Base-by-base conservation (phyloP, 2,113 vertebrate genomes). In the Entomyzon cyanotis region DNA sequence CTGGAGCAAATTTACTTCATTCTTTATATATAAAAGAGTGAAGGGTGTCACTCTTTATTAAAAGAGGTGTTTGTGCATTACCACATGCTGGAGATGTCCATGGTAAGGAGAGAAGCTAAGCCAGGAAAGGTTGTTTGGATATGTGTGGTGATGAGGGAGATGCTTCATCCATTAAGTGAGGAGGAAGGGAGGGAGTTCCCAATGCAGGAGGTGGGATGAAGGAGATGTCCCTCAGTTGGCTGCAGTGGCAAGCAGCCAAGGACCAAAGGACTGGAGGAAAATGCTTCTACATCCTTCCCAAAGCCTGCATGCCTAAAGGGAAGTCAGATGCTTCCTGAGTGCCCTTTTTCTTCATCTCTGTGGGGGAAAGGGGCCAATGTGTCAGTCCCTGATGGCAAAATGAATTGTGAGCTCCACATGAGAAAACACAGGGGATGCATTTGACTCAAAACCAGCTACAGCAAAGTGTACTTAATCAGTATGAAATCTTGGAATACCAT, bases 401-500 rank as follows among this genome's bases (percentile, higher is more conserved):
- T 30, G 12, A 44, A 9, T 65, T 6, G 2, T 50, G 70, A 91
- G 7, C 53, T 75, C 0, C 10, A 25, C n/a, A 79, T 67, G 47
- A 87, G 62, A 55, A 88, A 17, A 27, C 27, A 39, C 13, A 60
- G 35, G 16, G 52, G 13, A 75, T 93, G 77, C 91, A 78, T 86
- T 84, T 47, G 41, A 93, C 90, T 93, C 91, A 96, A 95, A 96
- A 95, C 25, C 70, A 65, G 46, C 77, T 90, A 87, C 84, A 76
- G 46, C 33, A 25, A 63, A 50, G 4, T 73, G 15, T 77, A 20
- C 19, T 92, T 86, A 85, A 90, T 91, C 69, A 74, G 44, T 87
- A 56, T 8, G n/a, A 96, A 87, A 89, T 96, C 89, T 84, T 97
- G 74, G 86, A 74, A 93, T 95, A 90, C 74, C 82, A 68, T 85